Base-by-base conservation (phyloP, 1,140 invertebrate species). In the Trichomalopsis sarcophagae region DNA sequence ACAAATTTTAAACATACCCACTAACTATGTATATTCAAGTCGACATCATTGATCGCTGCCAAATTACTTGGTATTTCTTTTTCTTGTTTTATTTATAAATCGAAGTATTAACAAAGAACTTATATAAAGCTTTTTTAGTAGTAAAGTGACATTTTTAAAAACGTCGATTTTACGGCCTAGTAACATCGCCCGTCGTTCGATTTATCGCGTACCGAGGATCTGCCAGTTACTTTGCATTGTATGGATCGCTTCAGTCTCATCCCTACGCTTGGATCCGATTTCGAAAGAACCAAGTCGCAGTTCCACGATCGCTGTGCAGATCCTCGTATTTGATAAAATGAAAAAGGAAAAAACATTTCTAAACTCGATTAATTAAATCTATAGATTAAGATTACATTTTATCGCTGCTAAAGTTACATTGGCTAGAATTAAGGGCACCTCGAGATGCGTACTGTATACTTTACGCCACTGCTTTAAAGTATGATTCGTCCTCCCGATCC, bases 371-470 rank as follows among this genome's bases (percentile, higher is more conserved):
- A 55, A 81, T 76, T 81, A 76, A 85, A 81, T 81, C 79, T 85
- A 81, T 66, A 78, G 50, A 81, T 73, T 62, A 86, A 50, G n/a
- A 82, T 86, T 82, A 82, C 36, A 74, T 74, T 69, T 62, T 68
- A 71, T 79, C 79, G 81, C 73, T 86, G n/a, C 40, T 86, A 86
- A 82, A 86, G 71, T 82, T 83, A 82, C 40, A 80, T 80, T 80
- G 81, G 81, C 50, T 86, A 86, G 55, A 85, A 76, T 62, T 78
- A 86, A 82, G 74, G 62, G 75, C 44, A 78, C 44, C 73, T 69
- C 66, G 62, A 85, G 73, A 85, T 81, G 73, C 73, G 21, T 75
- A 80, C n/a, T 85, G n/a, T 44, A 81, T 85, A 77, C 66, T 82
- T 81, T 77, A 36, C 27, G 74, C 30, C 21, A 6, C 10, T 77